Percentiles rank a stretch among this genome's conserved stretches.
These are phyloP conservation scores for Bucco capensis DNA, from an alignment of 2,113 vertebrate genomes.

Conservation along the genomic window DNA sequence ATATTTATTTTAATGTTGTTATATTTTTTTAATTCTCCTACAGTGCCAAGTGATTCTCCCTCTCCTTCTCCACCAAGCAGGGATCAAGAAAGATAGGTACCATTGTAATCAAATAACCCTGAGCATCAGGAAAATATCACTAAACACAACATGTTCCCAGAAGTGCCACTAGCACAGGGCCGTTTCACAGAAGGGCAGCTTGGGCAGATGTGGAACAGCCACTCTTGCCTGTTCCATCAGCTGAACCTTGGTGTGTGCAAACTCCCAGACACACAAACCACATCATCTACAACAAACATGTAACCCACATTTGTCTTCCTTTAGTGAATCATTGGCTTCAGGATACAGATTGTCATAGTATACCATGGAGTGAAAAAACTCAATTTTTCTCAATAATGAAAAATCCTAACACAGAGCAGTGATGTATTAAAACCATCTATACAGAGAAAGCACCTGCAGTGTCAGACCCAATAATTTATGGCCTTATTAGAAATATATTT, in stretches of 20 bases:
- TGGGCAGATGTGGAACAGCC: not conserved
- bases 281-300: not conserved
- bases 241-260: not conserved
- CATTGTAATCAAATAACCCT: not conserved
- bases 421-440: conserved; percentile 7
- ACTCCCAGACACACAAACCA: not conserved
- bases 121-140: not conserved
- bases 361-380: not conserved
- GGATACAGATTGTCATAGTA: not conserved
- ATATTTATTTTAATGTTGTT: not conserved
- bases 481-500: not conserved
- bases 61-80: not conserved
- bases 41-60: not conserved
- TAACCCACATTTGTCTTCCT: not conserved
- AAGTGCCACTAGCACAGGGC: not conserved
- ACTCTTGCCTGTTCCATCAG: not conserved
- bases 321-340: not conserved
- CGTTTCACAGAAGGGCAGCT: not conserved
- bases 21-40: not conserved
- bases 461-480: not conserved
- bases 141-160: not conserved
- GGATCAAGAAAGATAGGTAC: not conserved
- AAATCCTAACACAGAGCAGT: conserved; percentile 43
- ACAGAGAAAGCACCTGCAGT: conserved; percentile 54
- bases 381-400: not conserved